A percentile compares a stretch with the other conserved stretches of the same genome.
These are phyloP conservation scores for Microplitis deprimator DNA, from an alignment of 2,888 invertebrate species.

Conservation along the genomic window DNA sequence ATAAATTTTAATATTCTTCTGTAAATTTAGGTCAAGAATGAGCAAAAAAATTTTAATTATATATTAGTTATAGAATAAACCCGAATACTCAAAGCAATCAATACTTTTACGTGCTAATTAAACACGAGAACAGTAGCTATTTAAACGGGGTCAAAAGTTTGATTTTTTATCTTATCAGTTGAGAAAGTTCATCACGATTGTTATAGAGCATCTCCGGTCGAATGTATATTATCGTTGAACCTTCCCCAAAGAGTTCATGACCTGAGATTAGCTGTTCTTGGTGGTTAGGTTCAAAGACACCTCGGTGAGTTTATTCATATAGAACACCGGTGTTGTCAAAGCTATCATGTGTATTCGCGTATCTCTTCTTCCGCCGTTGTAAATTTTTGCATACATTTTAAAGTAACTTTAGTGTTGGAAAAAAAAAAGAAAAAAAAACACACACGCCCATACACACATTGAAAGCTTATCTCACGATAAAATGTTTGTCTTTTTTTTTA, in stretches of 20 bases:
- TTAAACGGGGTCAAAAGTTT: not conserved
- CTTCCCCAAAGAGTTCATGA: conserved; percentile 41
- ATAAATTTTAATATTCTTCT: not conserved
- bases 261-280: conserved; percentile 47
- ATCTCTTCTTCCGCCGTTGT: conserved; percentile 36
- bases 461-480: not conserved
- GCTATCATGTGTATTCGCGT: conserved; percentile 45
- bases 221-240: conserved; percentile 12
- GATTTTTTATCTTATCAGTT: conserved; percentile 2
- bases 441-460: not conserved
- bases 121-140: not conserved
- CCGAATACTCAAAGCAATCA: not conserved
- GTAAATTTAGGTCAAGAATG: not conserved
- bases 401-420: conserved; percentile 42
- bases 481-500: not conserved
- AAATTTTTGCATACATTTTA: conserved; percentile 48
- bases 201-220: not conserved
- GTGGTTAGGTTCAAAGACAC: conserved; percentile 32
- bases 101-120: not conserved
- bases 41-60: not conserved
- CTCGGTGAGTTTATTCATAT: conserved; percentile 24
- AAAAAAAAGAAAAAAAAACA: conserved; percentile 28
- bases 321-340: conserved; percentile 44
- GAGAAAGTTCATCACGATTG: not conserved
- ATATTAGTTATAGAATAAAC: not conserved